Evolutionary conservation across 2,888 invertebrate species (phyloP).

Genomic region (Pharmacophagus antenor): DNA sequence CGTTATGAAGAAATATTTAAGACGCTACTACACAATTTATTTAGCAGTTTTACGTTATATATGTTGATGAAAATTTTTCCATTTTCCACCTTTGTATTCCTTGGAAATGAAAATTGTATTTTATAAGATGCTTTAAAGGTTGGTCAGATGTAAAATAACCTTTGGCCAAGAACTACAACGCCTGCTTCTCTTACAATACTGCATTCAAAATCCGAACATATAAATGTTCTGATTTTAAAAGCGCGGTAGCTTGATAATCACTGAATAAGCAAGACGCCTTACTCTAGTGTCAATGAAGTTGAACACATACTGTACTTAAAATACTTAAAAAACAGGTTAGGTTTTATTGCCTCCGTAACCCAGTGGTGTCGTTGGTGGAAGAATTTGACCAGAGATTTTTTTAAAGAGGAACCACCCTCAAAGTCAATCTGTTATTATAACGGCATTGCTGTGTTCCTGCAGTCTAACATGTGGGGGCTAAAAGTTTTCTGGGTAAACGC

Average conservation of each 20-base stretch:
- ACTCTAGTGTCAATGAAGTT: no score
- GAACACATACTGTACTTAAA: no score
- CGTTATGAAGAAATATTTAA: not conserved
- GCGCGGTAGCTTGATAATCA: not conserved
- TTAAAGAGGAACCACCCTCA: no score
- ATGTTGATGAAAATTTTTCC: slow-evolving; percentile 32
- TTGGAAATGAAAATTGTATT: slow-evolving; percentile 67
- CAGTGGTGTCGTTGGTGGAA: no score
- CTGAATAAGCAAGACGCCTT: not conserved
- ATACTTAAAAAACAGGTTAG: no score
- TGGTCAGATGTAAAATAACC: slow-evolving; percentile 42
- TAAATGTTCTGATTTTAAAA: not conserved
- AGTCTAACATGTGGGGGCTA: no score
- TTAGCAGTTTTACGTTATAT: not conserved
- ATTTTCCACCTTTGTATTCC: slow-evolving; percentile 65
- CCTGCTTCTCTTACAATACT: not conserved
- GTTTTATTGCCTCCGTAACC: no score
- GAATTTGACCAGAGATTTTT: no score
- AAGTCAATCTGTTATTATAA: no score
- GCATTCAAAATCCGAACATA: not conserved
- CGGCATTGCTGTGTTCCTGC: no score
- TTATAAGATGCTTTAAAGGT: slow-evolving; percentile 56
- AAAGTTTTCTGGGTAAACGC: no score
- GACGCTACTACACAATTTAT: not conserved
- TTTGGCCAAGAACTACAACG: not conserved